Percentiles rank a stretch among this genome's conserved stretches.
phyloP scores from a whole-genome alignment of 2,113 vertebrate genomes.

The Noctilio leporinus region DNA sequence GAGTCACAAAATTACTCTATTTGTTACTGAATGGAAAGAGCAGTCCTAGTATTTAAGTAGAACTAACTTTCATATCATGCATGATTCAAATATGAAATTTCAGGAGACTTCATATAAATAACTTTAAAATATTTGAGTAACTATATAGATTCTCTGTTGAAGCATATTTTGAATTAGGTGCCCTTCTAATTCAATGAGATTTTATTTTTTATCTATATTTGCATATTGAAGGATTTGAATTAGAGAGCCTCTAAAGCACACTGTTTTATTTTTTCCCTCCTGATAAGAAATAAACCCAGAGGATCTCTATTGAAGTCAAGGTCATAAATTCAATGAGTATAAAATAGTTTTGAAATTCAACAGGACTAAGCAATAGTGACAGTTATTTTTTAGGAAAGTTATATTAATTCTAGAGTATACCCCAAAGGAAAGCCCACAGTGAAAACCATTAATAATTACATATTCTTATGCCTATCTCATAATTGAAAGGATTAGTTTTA shows the following conservation, averaged over 20 bases:
- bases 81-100: conserved; percentile 47
- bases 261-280: conserved; percentile 26
- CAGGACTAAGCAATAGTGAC: neutral
- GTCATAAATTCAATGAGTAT: conserved; percentile 52
- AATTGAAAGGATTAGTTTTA: conserved; percentile 64
- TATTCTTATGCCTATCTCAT: conserved; percentile 2
- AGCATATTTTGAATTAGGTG: conserved; percentile 66
- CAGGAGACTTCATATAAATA: neutral
- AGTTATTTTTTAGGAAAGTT: conserved; percentile 40
- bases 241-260: conserved; percentile 67
- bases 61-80: neutral
- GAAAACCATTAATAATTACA: conserved; percentile 36
- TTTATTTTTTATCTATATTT: conserved; percentile 71
- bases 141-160: neutral
- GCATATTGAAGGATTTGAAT: conserved; percentile 74
- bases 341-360: conserved; percentile 58
- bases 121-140: neutral
- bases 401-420: neutral
- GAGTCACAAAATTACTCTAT: neutral
- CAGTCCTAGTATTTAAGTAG: neutral
- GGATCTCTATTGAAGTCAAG: conserved; percentile 69
- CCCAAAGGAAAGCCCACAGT: conserved; percentile 13
- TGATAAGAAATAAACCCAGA: conserved; percentile 62
- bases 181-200: conserved; percentile 71
- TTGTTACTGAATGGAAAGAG: neutral